Percentiles rank a stretch among this genome's conserved stretches.
Conservation (phyloP, 2,888 invertebrate genomes). For the Pasiphila rectangulata region DNA sequence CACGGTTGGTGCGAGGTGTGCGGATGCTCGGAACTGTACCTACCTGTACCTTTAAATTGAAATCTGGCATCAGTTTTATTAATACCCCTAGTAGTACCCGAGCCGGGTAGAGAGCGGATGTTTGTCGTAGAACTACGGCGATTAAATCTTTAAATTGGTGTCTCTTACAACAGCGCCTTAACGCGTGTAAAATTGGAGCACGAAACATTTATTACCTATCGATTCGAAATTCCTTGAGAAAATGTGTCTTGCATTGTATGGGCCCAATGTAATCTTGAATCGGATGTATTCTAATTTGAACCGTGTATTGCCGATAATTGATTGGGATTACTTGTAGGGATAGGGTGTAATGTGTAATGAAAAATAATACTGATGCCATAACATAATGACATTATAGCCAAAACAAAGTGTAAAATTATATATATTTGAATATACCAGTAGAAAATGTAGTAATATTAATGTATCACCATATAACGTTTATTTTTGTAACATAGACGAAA, state of each 20-base stretch:
- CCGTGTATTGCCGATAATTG: not conserved
- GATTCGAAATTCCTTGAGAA: too few species aligned
- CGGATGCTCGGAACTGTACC: conserved; percentile 64
- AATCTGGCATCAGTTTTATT: conserved; percentile 7
- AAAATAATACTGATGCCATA: not conserved
- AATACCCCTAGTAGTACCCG: too few species aligned
- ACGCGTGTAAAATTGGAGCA: too few species aligned
- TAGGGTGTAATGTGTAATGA: not conserved
- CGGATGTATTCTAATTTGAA: not conserved
- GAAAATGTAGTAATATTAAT: conserved; percentile 2
- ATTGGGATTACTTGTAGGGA: not conserved
- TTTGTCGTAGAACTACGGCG: too few species aligned
- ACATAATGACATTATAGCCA: too few species aligned
- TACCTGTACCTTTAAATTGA: too few species aligned
- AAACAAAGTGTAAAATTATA: not conserved
- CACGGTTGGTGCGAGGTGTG: conserved; percentile 54
- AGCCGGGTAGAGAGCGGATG: too few species aligned
- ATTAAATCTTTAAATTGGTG: too few species aligned
- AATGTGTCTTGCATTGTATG: too few species aligned
- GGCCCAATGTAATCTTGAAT: not conserved
- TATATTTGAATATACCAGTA: not conserved
- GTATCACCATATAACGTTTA: conserved; percentile 11
- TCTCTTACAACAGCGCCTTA: too few species aligned
- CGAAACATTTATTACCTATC: too few species aligned
- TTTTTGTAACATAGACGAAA: conserved; percentile 19